These are phyloP conservation scores for Choristoneura fumiferana DNA, from an alignment of 1,140 invertebrate genomes.

Conservation along the genomic window DNA sequence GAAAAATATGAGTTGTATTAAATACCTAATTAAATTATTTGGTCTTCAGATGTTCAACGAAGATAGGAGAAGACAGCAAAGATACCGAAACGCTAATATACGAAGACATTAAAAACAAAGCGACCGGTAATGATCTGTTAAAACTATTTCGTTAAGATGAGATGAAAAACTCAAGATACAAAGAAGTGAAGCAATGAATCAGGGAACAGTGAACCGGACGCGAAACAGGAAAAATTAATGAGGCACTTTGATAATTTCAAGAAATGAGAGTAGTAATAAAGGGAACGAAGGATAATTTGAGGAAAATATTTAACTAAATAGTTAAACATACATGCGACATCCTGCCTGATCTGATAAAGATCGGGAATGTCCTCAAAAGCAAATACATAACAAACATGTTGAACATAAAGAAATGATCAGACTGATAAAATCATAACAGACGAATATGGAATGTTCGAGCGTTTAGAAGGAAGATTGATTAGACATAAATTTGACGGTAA, in stretches of 20 bases:
- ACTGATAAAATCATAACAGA: slow-evolving; percentile 46
- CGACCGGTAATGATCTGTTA: slow-evolving; percentile 37
- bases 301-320: slow-evolving; percentile 20
- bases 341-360: slow-evolving; percentile 15
- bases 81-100: background rate
- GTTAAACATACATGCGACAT: background rate
- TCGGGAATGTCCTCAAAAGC: background rate
- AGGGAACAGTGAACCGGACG: slow-evolving; percentile 23
- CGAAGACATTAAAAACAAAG: slow-evolving; percentile 26
- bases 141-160: slow-evolving; percentile 28
- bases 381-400: background rate
- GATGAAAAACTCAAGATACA: slow-evolving; percentile 19
- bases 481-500: slow-evolving; percentile 48
- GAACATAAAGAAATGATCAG: slow-evolving; percentile 33
- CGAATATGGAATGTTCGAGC: slow-evolving; percentile 44
- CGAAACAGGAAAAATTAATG: slow-evolving; percentile 41
- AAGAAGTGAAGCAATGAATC: slow-evolving; percentile 3
- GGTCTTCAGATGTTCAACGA: background rate
- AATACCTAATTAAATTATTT: slow-evolving; percentile 6
- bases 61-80: background rate
- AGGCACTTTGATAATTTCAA: slow-evolving; percentile 20
- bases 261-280: slow-evolving; percentile 10
- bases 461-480: slow-evolving; percentile 51
- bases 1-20: background rate
- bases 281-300: background rate